Percentiles rank a stretch among this genome's conserved stretches.
Conservation (phyloP, 2,797 vertebrate species). For the Pterois miles region DNA sequence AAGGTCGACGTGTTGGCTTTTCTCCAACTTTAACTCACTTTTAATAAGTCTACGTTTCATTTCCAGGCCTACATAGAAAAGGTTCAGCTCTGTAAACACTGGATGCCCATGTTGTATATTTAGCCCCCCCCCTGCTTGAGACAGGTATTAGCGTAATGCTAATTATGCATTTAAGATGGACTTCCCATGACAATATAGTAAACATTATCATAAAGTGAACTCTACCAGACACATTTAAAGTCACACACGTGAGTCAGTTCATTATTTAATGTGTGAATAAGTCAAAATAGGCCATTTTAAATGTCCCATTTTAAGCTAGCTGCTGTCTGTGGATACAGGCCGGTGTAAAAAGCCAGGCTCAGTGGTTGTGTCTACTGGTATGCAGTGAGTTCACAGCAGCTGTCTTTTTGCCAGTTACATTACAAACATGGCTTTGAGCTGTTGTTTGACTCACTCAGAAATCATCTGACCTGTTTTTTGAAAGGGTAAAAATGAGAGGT, state of each 20-base stretch:
- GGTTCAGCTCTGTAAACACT: background rate
- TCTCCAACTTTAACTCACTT: background rate
- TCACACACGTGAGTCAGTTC: background rate
- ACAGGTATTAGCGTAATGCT: background rate
- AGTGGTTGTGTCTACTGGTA: constrained; percentile 7
- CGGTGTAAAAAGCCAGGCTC: background rate
- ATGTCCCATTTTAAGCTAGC: accelerated
- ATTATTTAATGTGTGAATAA: background rate
- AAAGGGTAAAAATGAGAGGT: background rate
- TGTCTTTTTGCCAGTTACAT: constrained; percentile 1
- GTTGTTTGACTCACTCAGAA: background rate
- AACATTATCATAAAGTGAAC: background rate
- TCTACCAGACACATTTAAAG: background rate
- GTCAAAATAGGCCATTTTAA: background rate
- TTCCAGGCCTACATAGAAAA: background rate
- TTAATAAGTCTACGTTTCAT: background rate
- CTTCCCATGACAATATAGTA: background rate
- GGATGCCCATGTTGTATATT: background rate
- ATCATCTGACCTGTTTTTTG: background rate
- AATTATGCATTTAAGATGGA: background rate
- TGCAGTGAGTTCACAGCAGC: constrained; percentile 3
- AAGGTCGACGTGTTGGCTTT: background rate
- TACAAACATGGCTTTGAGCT: constrained; percentile 25
- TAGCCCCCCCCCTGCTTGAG: background rate
- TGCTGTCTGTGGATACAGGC: background rate